A percentile compares a stretch with the other conserved stretches of the same genome.
These are phyloP conservation scores for Anguilla megastoma DNA, from an alignment of 2,797 vertebrate genomes.

Conservation along the genomic window DNA sequence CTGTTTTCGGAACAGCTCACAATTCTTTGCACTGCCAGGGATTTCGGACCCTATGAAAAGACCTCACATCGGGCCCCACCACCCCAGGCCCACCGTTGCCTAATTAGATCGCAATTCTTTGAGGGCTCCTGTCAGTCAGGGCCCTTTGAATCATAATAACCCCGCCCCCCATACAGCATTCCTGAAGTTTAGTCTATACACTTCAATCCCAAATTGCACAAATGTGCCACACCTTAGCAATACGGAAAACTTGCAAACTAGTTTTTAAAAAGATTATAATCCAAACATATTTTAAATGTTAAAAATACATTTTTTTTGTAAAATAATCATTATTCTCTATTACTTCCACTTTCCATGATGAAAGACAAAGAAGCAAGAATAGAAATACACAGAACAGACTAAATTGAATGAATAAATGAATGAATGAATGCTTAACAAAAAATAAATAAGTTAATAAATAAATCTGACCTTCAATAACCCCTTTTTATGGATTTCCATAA, in stretches of 20 bases:
- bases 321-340: not conserved
- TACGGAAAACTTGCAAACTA: not conserved
- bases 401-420: not conserved
- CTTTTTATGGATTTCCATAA: not conserved
- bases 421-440: not conserved
- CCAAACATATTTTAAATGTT: not conserved
- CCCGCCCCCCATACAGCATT: too few relatives aligned
- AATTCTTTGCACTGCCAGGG: not conserved
- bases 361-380: not conserved
- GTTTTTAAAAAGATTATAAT: not conserved
- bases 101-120: not conserved
- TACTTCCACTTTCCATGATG: not conserved
- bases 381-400: not conserved
- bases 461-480: constrained; percentile 2
- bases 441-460: not conserved
- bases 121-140: too few relatives aligned
- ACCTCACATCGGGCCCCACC: not conserved
- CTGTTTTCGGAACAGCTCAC: not conserved
- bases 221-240: not conserved
- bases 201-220: not conserved
- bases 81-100: too few relatives aligned
- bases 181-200: not conserved
- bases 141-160: too few relatives aligned
- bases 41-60: not conserved
- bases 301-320: not conserved